These are phyloP conservation scores for Drosophila bifasciata DNA, from an alignment of 1,140 invertebrate species.

Conservation along the genomic window DNA sequence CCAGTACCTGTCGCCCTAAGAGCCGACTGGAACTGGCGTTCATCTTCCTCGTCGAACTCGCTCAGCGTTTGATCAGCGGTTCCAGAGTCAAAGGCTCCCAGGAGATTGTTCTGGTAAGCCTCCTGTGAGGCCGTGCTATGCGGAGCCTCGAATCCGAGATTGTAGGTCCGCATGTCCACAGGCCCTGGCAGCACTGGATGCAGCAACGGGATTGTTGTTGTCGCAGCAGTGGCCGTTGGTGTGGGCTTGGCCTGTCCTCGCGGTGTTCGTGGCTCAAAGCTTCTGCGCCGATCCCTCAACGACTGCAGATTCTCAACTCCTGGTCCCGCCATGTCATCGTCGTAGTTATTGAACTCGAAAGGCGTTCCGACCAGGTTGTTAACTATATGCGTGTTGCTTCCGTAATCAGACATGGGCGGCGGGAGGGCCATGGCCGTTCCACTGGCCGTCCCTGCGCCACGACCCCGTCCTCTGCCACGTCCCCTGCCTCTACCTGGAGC, in stretches of 20 bases:
- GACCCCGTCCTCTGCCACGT: slow-evolving; percentile 88
- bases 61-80: slow-evolving; percentile 88
- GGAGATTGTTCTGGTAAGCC: slow-evolving; percentile 87
- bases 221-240: slow-evolving; percentile 4
- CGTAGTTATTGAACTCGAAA: slow-evolving; percentile 92
- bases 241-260: slow-evolving; percentile 46
- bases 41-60: slow-evolving; percentile 91
- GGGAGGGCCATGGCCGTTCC: slow-evolving; percentile 63
- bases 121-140: slow-evolving; percentile 84
- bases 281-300: slow-evolving; percentile 91
- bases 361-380: slow-evolving; percentile 93
- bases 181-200: slow-evolving; percentile 90
- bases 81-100: slow-evolving; percentile 87
- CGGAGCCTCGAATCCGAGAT: slow-evolving; percentile 86
- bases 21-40: slow-evolving; percentile 89
- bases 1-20: slow-evolving; percentile 86
- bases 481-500: slow-evolving; percentile 84
- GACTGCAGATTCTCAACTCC: slow-evolving; percentile 92
- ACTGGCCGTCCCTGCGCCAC: slow-evolving; percentile 50
- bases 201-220: slow-evolving; percentile 41
- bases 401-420: slow-evolving; percentile 78
- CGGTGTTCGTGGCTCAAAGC: slow-evolving; percentile 79
- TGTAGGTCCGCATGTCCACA: slow-evolving; percentile 94
- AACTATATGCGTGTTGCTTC: slow-evolving; percentile 76
- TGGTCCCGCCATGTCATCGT: slow-evolving; percentile 90